Conservation (phyloP, 2,888 invertebrate species). For the Himalopsyche tibetana region DNA sequence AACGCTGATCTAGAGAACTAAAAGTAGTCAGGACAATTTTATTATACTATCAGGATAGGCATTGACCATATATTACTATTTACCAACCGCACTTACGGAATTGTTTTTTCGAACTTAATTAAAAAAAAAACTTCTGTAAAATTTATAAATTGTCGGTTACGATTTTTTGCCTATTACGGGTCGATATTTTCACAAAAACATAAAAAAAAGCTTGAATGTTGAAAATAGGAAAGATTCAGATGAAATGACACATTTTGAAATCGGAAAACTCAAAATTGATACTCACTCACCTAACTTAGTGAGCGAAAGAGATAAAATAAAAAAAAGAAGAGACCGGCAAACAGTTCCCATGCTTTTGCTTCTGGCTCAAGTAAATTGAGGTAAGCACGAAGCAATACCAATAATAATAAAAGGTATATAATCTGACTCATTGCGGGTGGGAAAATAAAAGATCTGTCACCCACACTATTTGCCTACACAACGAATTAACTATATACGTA, state of each 20-base stretch:
- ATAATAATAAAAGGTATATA: slow-evolving; percentile 15
- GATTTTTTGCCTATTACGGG: too few relatives aligned
- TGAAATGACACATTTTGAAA: not conserved
- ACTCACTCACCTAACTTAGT: not conserved
- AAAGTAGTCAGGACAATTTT: too few relatives aligned
- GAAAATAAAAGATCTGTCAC: slow-evolving; percentile 29
- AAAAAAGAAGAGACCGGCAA: slow-evolving; percentile 3
- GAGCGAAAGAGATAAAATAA: slow-evolving; percentile 29
- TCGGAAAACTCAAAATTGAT: not conserved
- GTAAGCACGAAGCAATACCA: slow-evolving; percentile 29
- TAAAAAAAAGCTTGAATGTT: too few relatives aligned
- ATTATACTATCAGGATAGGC: too few relatives aligned
- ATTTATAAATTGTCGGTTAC: too few relatives aligned
- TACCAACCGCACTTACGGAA: too few relatives aligned
- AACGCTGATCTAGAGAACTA: too few relatives aligned
- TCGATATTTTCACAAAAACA: too few relatives aligned
- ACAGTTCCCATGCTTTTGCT: slow-evolving; percentile 42
- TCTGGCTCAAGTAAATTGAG: slow-evolving; percentile 40
- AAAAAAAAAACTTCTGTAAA: too few relatives aligned
- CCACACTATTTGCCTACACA: slow-evolving; percentile 22
- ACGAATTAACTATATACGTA: not conserved
- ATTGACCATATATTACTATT: too few relatives aligned
- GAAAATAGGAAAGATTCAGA: too few relatives aligned
- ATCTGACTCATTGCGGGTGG: slow-evolving; percentile 42
- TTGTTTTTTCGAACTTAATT: too few relatives aligned